phyloP scores from a whole-genome alignment of 2,888 invertebrate genomes.

The Luperina nickerlii region DNA sequence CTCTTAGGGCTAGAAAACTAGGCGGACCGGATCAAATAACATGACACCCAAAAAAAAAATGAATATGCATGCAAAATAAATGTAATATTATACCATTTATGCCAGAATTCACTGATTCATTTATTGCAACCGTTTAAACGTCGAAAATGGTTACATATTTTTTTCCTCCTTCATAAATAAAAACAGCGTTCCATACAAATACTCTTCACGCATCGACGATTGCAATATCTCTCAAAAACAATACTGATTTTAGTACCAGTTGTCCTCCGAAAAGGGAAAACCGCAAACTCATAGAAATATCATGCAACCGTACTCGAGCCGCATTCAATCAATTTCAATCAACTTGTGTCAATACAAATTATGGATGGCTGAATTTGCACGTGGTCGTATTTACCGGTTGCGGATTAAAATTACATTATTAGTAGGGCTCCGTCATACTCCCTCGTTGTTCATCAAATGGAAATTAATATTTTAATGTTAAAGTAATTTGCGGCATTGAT shows the following conservation, averaged over 20 bases:
- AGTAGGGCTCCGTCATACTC: slow-evolving; percentile 19
- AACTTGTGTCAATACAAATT: slow-evolving; percentile 68
- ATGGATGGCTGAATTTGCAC: slow-evolving; percentile 66
- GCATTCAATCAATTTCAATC: slow-evolving; percentile 67
- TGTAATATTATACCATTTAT: not conserved
- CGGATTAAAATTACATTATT: slow-evolving; percentile 63
- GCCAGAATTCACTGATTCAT: not conserved
- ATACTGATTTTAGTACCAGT: slow-evolving; percentile 51
- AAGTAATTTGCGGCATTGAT: slow-evolving; percentile 23
- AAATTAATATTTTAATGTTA: slow-evolving; percentile 52
- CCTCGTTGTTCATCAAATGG: slow-evolving; percentile 27
- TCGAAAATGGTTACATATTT: not conserved
- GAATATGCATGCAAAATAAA: not conserved
- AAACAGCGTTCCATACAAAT: slow-evolving; percentile 38
- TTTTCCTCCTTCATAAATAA: slow-evolving; percentile 20
- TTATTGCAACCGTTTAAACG: slow-evolving; percentile 2
- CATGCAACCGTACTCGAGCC: slow-evolving; percentile 60
- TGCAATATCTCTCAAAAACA: slow-evolving; percentile 51
- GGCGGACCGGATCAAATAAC: not conserved
- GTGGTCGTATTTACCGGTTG: slow-evolving; percentile 53
- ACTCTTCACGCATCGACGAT: slow-evolving; percentile 39
- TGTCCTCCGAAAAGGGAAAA: slow-evolving; percentile 57
- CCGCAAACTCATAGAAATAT: slow-evolving; percentile 71
- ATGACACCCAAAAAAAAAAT: not conserved
- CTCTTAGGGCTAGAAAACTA: not conserved